These are phyloP conservation scores for Sebastes melanostomus DNA, from an alignment of 2,797 vertebrate genomes.

Conservation along the genomic window DNA sequence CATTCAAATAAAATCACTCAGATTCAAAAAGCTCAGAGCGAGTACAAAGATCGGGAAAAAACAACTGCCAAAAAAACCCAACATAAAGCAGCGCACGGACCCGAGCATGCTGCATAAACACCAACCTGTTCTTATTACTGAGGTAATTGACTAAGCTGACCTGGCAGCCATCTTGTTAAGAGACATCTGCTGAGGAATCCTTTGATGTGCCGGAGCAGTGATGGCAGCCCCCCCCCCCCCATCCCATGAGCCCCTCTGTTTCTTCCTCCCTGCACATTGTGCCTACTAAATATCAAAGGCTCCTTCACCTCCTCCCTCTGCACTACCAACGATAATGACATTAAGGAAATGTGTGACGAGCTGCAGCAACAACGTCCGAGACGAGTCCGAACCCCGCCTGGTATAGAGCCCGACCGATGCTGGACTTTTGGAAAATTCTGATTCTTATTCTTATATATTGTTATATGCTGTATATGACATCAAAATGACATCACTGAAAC, in stretches of 20 bases:
- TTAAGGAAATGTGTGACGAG: slow-evolving; percentile 49
- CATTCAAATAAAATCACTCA: slow-evolving; percentile 14
- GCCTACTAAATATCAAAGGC: slow-evolving; percentile 63
- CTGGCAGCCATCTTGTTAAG: slow-evolving; percentile 73
- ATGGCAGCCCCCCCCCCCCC: slow-evolving; percentile 37
- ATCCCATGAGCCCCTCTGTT: slow-evolving; percentile 52
- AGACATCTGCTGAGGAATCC: slow-evolving; percentile 71
- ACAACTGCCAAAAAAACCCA: background rate
- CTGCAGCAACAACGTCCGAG: slow-evolving; percentile 36
- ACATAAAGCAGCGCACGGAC: background rate
- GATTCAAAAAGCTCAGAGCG: slow-evolving; percentile 18
- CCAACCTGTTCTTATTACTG: slow-evolving; percentile 44
- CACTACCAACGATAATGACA: slow-evolving; percentile 49
- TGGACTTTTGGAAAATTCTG: no score
- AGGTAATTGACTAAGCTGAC: slow-evolving; percentile 61
- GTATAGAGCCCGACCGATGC: no score
- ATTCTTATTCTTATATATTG: no score
- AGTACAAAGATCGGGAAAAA: slow-evolving; percentile 21
- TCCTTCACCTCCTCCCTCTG: slow-evolving; percentile 24
- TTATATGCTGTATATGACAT: no score
- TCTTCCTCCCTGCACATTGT: slow-evolving; percentile 44
- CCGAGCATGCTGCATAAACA: slow-evolving; percentile 15
- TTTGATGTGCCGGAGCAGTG: slow-evolving; percentile 62
- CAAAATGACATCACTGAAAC: no score
- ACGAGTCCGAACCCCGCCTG: background rate